Evolutionary conservation across 2,888 invertebrate genomes (phyloP), one percentile per base, ranked within the genome.

Genomic region (Sesamia inferens): DNA sequence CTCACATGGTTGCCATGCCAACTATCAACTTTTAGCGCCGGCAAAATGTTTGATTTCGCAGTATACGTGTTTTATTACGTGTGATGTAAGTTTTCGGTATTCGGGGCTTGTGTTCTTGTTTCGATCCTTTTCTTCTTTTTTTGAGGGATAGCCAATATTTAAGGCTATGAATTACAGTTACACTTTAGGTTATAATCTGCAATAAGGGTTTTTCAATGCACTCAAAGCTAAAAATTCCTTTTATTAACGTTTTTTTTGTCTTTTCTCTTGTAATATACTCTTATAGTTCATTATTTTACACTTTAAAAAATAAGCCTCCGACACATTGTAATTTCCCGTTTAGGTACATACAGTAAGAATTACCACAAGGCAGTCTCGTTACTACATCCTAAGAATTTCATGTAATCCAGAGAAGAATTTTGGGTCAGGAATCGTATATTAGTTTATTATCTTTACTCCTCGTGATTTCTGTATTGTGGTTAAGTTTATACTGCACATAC

Each of bases 1-100:
- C 69, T 75, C 71, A 76, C 51, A 55, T 64, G 39, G 78, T 72
- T 71, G 63, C 66, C 57, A 80, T 80, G 66, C 76, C 65, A 68
- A 74, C 85, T 62, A n/a, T 5, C 48, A 44, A 74, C 51, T 61
- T 51, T 55, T 74, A 55, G 51, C 63, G 61, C 58, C 54, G 44
- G 39, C 58, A 16, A 54, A 68, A 42, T 64, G 66, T 84, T 84
- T 61, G 42, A 24, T 57, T 73, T 69, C 54, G 39, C 31, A 70
- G 55, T 68, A 66, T 44, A 47, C 16, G 31, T n/a, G 31, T 39
- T 70, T 68, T 68, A 63, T 76, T 69, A 63, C 58, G 6, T 16
- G 11, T 16, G 7, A 55, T 22, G 31, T 58, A 51, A 59, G 39
- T 47, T 44, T 51, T 63, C 1, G 14, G 42, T 54, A 22, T 65